A percentile compares a stretch with the other conserved stretches of the same genome.
Evolutionary conservation across 2,888 invertebrate genomes (phyloP).

Genomic region (Steinernema hermaphroditum): DNA sequence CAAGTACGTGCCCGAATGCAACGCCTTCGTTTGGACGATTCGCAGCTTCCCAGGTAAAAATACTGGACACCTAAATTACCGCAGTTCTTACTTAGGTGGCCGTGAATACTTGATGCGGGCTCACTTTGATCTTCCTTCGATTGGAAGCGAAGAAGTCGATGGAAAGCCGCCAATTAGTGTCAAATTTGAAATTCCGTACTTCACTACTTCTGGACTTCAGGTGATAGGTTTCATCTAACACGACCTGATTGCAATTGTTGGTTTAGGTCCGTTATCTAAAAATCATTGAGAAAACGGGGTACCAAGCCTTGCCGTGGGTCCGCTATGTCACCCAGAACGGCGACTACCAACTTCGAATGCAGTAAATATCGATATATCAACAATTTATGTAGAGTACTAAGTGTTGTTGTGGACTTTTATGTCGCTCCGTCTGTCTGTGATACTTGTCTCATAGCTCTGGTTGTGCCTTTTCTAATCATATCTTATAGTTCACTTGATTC

Average conservation of each 20-base stretch:
- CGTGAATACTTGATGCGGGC: slow-evolving; percentile 97
- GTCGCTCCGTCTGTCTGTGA: background rate
- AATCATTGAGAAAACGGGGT: slow-evolving; percentile 98
- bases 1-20: slow-evolving; percentile 94
- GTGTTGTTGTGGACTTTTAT: background rate
- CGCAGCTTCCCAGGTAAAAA: slow-evolving; percentile 61
- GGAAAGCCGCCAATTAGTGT: slow-evolving; percentile 97
- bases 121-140: slow-evolving; percentile 94
- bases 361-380: slow-evolving; percentile 35
- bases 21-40: slow-evolving; percentile 84
- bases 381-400: background rate
- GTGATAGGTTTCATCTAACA: slow-evolving; percentile 69
- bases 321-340: slow-evolving; percentile 98
- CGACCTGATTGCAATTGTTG: background rate
- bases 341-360: slow-evolving; percentile 88
- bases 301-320: slow-evolving; percentile 97
- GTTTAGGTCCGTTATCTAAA: slow-evolving; percentile 83
- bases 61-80: too few relatives aligned
- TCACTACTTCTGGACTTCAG: slow-evolving; percentile 97
- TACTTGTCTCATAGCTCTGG: background rate
- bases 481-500: background rate
- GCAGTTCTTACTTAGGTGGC: slow-evolving; percentile 74
- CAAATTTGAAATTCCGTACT: slow-evolving; percentile 98
- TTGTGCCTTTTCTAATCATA: slow-evolving; percentile 22
- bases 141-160: slow-evolving; percentile 88